Conservation (phyloP, 1,140 invertebrate genomes). For the Cataglyphis hispanica region DNA sequence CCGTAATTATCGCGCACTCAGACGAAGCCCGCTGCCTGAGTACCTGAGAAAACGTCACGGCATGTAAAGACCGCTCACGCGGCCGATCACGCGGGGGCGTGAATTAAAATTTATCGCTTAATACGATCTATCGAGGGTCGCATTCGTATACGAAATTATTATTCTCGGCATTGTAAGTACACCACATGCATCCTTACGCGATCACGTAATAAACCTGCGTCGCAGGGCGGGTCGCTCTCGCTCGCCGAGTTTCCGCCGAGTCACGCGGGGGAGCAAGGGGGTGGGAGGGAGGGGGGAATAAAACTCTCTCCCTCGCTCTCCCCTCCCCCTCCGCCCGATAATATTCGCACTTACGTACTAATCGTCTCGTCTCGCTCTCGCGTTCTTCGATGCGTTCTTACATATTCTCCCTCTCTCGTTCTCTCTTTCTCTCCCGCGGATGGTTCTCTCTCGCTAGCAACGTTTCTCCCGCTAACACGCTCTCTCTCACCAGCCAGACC, state of each 20-base stretch:
- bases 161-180: neutral
- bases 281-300: too few species aligned
- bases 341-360: conserved; percentile 42
- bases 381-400: neutral
- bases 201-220: conserved; percentile 58
- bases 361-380: neutral
- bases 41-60: conserved; percentile 36
- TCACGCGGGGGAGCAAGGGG: too few species aligned
- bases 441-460: conserved; percentile 5
- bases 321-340: neutral
- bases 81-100: too few species aligned
- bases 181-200: conserved; percentile 34
- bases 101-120: conserved; percentile 61
- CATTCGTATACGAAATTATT: conserved; percentile 52
- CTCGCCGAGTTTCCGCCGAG: conserved; percentile 71
- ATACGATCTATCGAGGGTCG: conserved; percentile 55
- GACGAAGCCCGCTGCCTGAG: neutral
- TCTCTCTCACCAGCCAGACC: conserved; percentile 57
- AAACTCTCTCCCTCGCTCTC: conserved; percentile 33
- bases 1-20: conserved; percentile 48
- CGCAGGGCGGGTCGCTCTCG: conserved; percentile 53
- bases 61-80: conserved; percentile 38
- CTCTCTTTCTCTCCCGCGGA: neutral
- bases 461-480: conserved; percentile 23
- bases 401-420: conserved; percentile 21